These are phyloP conservation scores for Charaxes varanes DNA, from an alignment of 1,140 invertebrate species.

Conservation along the genomic window DNA sequence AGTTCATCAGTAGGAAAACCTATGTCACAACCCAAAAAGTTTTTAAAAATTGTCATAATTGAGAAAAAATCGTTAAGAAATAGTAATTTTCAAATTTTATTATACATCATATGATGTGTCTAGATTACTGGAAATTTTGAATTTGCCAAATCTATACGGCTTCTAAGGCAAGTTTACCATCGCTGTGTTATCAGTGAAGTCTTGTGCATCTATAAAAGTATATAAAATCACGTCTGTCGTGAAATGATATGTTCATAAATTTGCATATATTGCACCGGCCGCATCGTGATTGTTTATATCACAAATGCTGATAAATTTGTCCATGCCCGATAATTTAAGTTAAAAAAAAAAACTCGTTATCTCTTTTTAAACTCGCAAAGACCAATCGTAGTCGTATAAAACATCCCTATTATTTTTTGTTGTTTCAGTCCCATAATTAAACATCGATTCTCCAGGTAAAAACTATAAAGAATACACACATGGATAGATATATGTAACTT, in stretches of 20 bases:
- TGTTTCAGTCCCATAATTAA: no score
- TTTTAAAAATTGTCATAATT: slow-evolving; percentile 57
- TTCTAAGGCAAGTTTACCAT: slow-evolving; percentile 7
- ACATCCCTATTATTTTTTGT: no score
- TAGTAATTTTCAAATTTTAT: slow-evolving; percentile 25
- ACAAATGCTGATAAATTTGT: no score
- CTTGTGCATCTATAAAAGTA: no score
- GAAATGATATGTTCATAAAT: slow-evolving; percentile 3
- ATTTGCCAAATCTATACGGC: slow-evolving; percentile 44
- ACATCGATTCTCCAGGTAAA: no score
- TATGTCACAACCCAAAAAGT: slow-evolving; percentile 32
- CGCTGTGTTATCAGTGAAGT: background rate
- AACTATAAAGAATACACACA: no score
- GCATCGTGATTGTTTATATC: slow-evolving; percentile 8
- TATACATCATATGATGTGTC: slow-evolving; percentile 24
- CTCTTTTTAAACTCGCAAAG: no score
- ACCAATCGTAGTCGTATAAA: no score
- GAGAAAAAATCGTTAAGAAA: slow-evolving; percentile 40
- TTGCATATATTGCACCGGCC: slow-evolving; percentile 4
- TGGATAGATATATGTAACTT: no score
- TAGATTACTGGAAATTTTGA: slow-evolving; percentile 46
- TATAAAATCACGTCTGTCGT: no score
- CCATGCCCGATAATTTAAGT: no score
- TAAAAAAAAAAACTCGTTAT: no score
- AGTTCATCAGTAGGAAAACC: slow-evolving; percentile 15